Percentiles rank a stretch among this genome's conserved stretches.
Evolutionary conservation across 35 echinoderm and acorn worm genomes (phyloP).

Genomic region (Ophioderma brevispina): DNA sequence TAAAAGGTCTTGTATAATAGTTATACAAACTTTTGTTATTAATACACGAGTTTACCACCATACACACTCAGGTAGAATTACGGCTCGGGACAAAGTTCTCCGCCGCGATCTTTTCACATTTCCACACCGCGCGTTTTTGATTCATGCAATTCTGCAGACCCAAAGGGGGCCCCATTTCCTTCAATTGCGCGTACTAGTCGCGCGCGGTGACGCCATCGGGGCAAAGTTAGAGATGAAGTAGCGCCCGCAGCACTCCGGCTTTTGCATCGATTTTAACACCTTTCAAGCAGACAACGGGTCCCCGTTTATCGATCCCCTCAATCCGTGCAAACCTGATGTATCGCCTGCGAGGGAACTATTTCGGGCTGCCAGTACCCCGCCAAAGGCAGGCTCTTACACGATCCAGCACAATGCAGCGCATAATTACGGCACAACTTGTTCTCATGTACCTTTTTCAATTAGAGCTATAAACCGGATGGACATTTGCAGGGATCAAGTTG

Average conservation of each 20-base stretch:
- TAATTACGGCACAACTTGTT: not conserved
- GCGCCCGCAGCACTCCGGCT: not conserved
- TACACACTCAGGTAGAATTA: not conserved
- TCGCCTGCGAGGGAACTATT: not conserved
- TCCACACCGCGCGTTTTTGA: not conserved
- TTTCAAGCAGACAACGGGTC: not conserved
- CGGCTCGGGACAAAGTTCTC: not conserved
- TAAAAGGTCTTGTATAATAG: not conserved
- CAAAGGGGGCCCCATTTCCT: not conserved
- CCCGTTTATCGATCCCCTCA: not conserved
- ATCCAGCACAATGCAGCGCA: not conserved
- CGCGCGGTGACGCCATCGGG: not conserved
- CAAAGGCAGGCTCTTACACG: conserved; percentile 8
- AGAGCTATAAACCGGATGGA: conserved; percentile 2
- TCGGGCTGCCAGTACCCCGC: not conserved
- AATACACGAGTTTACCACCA: not conserved
- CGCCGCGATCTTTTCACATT: not conserved
- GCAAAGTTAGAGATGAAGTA: conserved; percentile 6
- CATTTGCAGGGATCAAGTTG: not conserved
- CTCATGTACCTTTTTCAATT: conserved; percentile 6
- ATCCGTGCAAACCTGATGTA: not conserved
- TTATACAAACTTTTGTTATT: not conserved
- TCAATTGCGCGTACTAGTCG: not conserved
- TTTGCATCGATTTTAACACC: not conserved
- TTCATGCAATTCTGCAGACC: not conserved